Evolutionary conservation across 2,888 invertebrate species (phyloP).

Genomic region (Tipula vernalis): DNA sequence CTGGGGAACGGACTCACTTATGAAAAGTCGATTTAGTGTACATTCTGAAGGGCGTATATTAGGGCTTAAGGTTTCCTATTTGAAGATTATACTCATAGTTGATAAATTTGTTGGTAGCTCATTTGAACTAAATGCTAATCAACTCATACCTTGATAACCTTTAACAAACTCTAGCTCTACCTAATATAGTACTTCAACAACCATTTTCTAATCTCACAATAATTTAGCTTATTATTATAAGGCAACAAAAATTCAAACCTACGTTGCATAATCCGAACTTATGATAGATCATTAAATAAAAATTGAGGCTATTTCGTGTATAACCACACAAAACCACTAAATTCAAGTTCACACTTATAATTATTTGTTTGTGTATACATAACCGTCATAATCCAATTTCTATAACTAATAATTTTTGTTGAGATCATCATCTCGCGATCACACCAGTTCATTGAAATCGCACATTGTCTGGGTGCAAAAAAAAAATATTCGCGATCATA

Average conservation of each 20-base stretch:
- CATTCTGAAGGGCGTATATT: too few species aligned
- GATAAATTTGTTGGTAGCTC: neutral
- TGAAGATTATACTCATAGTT: too few species aligned
- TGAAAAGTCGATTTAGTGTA: too few species aligned
- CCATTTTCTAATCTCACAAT: too few species aligned
- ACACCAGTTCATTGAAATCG: neutral
- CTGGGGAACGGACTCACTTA: too few species aligned
- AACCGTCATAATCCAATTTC: neutral
- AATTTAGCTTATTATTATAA: too few species aligned
- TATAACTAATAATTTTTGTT: neutral
- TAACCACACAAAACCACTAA: neutral
- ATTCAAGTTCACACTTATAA: neutral
- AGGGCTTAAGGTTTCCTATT: too few species aligned
- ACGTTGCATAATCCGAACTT: too few species aligned
- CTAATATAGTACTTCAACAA: neutral
- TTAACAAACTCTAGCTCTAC: neutral
- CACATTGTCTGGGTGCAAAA: neutral
- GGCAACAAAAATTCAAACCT: too few species aligned
- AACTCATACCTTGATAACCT: neutral
- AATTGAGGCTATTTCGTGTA: neutral
- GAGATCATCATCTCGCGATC: neutral
- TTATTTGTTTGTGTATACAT: neutral
- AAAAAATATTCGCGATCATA: neutral
- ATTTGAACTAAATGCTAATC: neutral
- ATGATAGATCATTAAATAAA: neutral